A percentile compares a stretch with the other conserved stretches of the same genome.
Conservation (phyloP, 2,113 vertebrate genomes). For the Pristiophorus japonicus region DNA sequence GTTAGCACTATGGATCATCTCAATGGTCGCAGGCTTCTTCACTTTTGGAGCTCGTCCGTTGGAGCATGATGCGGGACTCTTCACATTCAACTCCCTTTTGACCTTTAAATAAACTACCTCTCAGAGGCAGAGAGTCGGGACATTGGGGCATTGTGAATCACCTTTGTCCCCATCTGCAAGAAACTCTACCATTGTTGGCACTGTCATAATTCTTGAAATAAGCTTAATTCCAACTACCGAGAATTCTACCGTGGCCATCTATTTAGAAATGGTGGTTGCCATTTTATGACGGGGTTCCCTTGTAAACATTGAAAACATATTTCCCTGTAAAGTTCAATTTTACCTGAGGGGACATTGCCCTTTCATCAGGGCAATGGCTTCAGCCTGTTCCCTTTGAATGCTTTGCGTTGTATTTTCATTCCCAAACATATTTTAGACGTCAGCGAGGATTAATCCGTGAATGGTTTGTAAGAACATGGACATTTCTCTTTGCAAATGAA, state of each 20-base stretch:
- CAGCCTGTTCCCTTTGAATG: background rate
- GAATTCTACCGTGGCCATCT: background rate
- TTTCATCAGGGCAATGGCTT: background rate
- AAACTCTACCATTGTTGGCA: background rate
- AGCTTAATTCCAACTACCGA: background rate
- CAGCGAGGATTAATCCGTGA: background rate
- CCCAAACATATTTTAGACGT: background rate
- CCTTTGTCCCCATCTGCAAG: background rate
- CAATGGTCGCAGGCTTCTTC: background rate
- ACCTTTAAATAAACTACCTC: background rate
- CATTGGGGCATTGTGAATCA: background rate
- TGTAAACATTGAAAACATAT: background rate
- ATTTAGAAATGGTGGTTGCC: background rate
- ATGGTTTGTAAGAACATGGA: background rate
- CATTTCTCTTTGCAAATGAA: background rate
- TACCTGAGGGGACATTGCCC: background rate
- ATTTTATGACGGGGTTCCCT: background rate
- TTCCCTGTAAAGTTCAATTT: background rate
- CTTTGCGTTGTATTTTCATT: background rate
- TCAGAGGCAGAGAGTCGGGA: too few relatives aligned
- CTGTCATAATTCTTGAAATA: background rate
- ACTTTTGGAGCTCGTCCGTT: background rate
- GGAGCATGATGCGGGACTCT: background rate
- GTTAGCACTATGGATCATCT: background rate
- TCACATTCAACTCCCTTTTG: background rate